Conservation (phyloP, 2,113 vertebrate genomes). For the Erinaceus europaeus region DNA sequence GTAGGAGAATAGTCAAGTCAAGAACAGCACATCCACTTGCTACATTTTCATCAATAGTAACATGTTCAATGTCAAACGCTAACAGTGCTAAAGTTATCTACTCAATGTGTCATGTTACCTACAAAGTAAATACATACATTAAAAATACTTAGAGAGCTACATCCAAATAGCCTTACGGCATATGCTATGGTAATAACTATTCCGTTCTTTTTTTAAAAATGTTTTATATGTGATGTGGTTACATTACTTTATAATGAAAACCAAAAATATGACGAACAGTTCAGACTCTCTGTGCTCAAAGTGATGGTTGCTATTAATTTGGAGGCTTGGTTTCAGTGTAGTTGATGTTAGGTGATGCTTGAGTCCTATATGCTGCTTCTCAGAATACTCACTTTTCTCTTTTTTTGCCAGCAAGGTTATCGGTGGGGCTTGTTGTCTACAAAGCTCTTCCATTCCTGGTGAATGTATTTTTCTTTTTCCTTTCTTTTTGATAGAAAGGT, state of each 20-base stretch:
- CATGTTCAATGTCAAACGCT: constrained; percentile 27
- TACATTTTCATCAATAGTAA: neutral
- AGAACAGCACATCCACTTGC: neutral
- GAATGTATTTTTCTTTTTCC: too few species aligned
- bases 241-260: constrained; percentile 51
- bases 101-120: neutral
- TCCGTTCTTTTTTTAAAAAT: constrained; percentile 8
- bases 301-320: neutral
- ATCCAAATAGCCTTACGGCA: neutral
- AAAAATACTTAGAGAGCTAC: constrained; percentile 17
- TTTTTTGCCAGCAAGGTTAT: too few species aligned
- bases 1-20: neutral
- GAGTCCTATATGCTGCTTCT: neutral
- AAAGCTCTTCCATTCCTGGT: too few species aligned
- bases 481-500: too few species aligned
- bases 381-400: neutral
- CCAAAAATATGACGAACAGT: constrained; percentile 16
- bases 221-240: constrained; percentile 19
- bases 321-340: neutral
- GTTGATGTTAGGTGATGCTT: neutral
- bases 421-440: too few species aligned
- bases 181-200: constrained; percentile 5
- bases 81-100: neutral
- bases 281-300: neutral
- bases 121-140: neutral